Evolutionary conservation across 2,113 vertebrate genomes (phyloP), one percentile per base, ranked within the genome.

Genomic region (Ptilonorhynchus violaceus): DNA sequence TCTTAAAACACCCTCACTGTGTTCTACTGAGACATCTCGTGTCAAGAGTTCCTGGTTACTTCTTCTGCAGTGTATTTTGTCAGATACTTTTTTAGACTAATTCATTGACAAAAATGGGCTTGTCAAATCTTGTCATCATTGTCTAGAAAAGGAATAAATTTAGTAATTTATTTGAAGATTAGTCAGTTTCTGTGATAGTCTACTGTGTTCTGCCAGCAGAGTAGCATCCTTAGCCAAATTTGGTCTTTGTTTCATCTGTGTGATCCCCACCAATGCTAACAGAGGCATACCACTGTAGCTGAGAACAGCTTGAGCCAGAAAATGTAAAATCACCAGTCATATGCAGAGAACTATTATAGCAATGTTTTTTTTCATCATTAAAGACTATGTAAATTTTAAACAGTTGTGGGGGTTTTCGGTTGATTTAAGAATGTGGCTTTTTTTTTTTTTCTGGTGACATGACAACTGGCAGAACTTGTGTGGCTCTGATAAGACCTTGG

Each of bases 91-190:
- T 84, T 79, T 39, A 76, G 66, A 78, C 64, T 60, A 78, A 63
- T 73, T 58, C 76, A 42, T 87, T 96, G 95, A 80, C 35, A 74
- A 95, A 88, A 94, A 92, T 56, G 10, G 24, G 15, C 20, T 93
- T 92, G 88, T 85, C 82, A 85, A 76, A 93, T 88, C 58, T 87
- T 80, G 11, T 93, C 41, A 30, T 93, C 44, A 5, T 88, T 30
- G 30, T 85, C 94, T 64, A 60, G 55, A 58, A 78, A 84, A 80
- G n/a, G 35, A 93, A 77, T 85, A 89, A 64, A 83, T 92, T 81
- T 62, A 72, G 63, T 77, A 85, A 81, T 94, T 80, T 94, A 64
- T 67, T 94, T 85, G 74, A 96, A 85, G 80, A 78, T 89, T 23
- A 68, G 68, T 72, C 53, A 60, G 39, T 94, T 37, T 84, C 42